Evolutionary conservation across 2,888 invertebrate genomes (phyloP).

Genomic region (Rhogogaster chlorosoma): DNA sequence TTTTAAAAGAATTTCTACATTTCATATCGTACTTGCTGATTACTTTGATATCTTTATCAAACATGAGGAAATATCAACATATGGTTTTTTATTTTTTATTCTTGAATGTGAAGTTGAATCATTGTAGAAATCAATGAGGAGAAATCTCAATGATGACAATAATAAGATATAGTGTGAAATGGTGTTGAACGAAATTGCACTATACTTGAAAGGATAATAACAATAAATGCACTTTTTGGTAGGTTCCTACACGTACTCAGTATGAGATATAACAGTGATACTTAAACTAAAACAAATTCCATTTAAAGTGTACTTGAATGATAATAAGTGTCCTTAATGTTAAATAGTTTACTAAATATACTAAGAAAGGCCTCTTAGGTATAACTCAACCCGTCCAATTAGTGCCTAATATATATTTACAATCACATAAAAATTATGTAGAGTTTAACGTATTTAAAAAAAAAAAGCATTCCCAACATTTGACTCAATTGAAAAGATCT

Average conservation of each 20-base stretch:
- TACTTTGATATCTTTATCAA: neutral
- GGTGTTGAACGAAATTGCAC: neutral
- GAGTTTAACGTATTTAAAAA: neutral
- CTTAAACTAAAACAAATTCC: constrained; percentile 47
- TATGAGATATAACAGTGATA: constrained; percentile 48
- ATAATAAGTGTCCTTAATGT: constrained; percentile 69
- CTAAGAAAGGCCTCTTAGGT: constrained; percentile 59
- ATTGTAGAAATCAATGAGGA: neutral
- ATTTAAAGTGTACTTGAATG: constrained; percentile 70
- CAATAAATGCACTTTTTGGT: constrained; percentile 27
- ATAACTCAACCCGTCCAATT: constrained; percentile 69
- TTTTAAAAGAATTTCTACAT: neutral
- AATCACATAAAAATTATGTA: constrained; percentile 35
- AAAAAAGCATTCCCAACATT: constrained; percentile 42
- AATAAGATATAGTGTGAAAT: constrained; percentile 6
- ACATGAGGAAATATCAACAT: neutral
- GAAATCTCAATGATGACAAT: neutral
- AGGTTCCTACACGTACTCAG: constrained; percentile 29
- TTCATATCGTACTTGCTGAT: neutral
- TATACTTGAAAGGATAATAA: neutral
- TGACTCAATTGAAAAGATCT: constrained; percentile 57
- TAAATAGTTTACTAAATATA: constrained; percentile 55
- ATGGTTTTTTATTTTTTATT: neutral
- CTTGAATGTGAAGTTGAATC: constrained; percentile 14
- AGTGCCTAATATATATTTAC: constrained; percentile 65